phyloP scores from a whole-genome alignment of 2,888 invertebrate species.

The Aphidoletes aphidimyza region DNA sequence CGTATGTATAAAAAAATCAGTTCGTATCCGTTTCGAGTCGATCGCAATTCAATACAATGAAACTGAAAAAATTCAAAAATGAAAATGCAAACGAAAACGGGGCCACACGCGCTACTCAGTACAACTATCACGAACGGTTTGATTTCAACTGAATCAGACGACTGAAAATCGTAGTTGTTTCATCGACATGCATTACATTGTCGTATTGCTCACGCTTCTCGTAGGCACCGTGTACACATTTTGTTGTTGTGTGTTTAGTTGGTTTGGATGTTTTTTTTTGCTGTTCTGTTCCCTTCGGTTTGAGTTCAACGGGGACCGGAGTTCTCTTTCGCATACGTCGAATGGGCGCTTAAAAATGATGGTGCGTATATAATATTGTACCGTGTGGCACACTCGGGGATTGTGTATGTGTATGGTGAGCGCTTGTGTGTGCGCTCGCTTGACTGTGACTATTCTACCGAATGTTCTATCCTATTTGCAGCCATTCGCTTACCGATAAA shows the following conservation, averaged over 20 bases:
- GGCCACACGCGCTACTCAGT: conserved; percentile 11
- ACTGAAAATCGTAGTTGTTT: not conserved
- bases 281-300: no score
- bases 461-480: conserved; percentile 37
- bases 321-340: no score
- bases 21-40: no score
- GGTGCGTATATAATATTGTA: not conserved
- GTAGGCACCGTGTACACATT: not conserved
- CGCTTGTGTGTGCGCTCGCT: conserved; percentile 36
- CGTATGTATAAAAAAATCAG: no score
- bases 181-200: not conserved
- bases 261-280: not conserved
- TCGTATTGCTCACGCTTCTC: not conserved
- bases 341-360: no score
- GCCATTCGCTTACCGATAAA: not conserved
- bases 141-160: conserved; percentile 43
- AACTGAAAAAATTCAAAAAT: not conserved
- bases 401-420: not conserved
- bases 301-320: no score
- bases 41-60: not conserved
- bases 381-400: not conserved
- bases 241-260: not conserved
- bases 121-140: conserved; percentile 49
- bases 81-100: not conserved
- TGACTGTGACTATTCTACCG: conserved; percentile 32